Conservation (phyloP, 2,888 invertebrate species). For the Xestia sexstrigata region DNA sequence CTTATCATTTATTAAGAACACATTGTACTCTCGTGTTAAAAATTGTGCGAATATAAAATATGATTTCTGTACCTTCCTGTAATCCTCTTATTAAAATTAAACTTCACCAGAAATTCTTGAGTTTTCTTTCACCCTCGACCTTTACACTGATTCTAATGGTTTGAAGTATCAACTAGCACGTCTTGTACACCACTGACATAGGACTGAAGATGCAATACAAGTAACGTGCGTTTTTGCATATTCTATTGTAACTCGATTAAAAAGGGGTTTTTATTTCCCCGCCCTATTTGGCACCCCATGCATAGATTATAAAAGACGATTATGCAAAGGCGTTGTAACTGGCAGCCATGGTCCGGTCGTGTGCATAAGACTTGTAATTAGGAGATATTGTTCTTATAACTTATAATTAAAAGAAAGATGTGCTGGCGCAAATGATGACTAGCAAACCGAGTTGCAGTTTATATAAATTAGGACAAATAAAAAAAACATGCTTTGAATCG, state of each 20-base stretch:
- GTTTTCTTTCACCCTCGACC: conserved; percentile 63
- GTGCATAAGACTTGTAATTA: conserved; percentile 2
- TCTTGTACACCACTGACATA: conserved; percentile 80
- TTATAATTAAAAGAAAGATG: neutral
- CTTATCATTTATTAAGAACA: conserved; percentile 49
- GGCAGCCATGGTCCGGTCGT: conserved; percentile 43
- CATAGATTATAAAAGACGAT: conserved; percentile 52
- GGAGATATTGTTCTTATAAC: neutral
- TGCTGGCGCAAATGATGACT: neutral
- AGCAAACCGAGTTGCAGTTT: neutral
- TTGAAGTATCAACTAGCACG: conserved; percentile 76
- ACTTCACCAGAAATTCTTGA: conserved; percentile 75
- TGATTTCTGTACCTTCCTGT: conserved; percentile 64
- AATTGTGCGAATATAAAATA: conserved; percentile 48
- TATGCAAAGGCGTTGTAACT: conserved; percentile 64
- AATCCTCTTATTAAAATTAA: conserved; percentile 68
- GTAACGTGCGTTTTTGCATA: conserved; percentile 80
- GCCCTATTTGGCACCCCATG: conserved; percentile 73
- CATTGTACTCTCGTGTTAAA: conserved; percentile 60
- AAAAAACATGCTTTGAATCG: neutral
- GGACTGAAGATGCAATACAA: conserved; percentile 71
- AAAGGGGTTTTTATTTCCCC: conserved; percentile 78
- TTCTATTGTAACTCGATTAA: conserved; percentile 77
- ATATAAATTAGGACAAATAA: neutral
- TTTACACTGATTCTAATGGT: conserved; percentile 38